These are phyloP conservation scores for Paradoxurus hermaphroditus DNA, from an alignment of 2,113 vertebrate species.

Conservation along the genomic window DNA sequence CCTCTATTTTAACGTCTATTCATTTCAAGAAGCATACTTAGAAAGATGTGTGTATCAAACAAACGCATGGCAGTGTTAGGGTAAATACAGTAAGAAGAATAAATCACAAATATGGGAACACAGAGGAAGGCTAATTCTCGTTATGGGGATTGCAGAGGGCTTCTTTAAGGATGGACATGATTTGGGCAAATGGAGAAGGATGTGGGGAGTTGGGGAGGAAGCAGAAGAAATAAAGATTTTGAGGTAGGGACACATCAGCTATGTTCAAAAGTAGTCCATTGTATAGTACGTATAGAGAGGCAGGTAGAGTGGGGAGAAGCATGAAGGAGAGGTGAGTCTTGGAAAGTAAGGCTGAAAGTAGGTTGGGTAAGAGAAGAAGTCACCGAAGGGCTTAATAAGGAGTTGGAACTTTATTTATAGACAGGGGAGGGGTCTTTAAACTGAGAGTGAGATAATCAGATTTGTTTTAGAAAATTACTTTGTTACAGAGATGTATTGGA, in stretches of 20 bases:
- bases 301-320: background rate
- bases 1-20: background rate
- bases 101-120: background rate
- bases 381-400: background rate
- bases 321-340: background rate
- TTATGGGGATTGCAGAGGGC: background rate
- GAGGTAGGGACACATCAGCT: background rate
- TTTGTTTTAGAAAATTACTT: constrained; percentile 25
- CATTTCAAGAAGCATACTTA: constrained; percentile 21
- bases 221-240: background rate
- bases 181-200: background rate
- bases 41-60: background rate
- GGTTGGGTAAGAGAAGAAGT: background rate
- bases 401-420: background rate
- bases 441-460: background rate
- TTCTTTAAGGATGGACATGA: background rate
- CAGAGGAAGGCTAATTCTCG: background rate
- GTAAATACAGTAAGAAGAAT: constrained; percentile 11
- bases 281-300: background rate
- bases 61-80: background rate
- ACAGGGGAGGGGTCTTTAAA: background rate
- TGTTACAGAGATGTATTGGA: background rate
- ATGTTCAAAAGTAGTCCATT: background rate
- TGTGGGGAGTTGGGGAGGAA: background rate
- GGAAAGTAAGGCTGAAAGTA: background rate